phyloP scores from a whole-genome alignment of 2,113 vertebrate genomes.

The Aegotheles bennettii region DNA sequence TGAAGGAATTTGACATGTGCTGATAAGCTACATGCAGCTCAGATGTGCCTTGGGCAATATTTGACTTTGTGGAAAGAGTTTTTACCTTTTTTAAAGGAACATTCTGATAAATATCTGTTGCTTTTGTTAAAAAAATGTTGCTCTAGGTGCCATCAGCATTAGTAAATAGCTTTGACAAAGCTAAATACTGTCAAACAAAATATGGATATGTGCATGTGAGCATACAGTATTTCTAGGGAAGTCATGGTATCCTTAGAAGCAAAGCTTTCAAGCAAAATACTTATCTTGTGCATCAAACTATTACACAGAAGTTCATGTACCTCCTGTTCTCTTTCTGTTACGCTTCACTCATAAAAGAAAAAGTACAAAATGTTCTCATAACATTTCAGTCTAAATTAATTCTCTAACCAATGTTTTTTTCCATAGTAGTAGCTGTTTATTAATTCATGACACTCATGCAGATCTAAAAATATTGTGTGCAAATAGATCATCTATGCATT shows the following conservation, averaged over 20 bases:
- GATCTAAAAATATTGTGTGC: background rate
- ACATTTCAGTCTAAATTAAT: background rate
- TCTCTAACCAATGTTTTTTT: background rate
- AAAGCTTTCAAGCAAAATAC: background rate
- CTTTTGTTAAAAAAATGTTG: background rate
- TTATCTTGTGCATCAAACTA: background rate
- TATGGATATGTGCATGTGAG: background rate
- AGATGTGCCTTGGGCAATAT: slow-evolving; percentile 39
- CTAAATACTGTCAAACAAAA: background rate
- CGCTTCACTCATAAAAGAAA: background rate
- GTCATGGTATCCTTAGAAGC: background rate
- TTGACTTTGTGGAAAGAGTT: slow-evolving; percentile 60
- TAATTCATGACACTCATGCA: background rate
- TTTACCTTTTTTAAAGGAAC: slow-evolving; percentile 2
- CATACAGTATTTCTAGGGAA: background rate
- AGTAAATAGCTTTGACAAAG: background rate
- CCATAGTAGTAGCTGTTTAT: background rate
- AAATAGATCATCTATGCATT: background rate
- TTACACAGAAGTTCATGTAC: background rate
- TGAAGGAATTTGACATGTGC: slow-evolving; percentile 40
- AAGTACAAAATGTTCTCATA: background rate
- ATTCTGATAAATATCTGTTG: slow-evolving; percentile 41
- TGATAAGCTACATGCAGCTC: slow-evolving; percentile 50
- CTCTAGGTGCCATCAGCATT: background rate
- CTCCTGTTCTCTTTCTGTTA: background rate